phyloP scores from a whole-genome alignment of 2,113 vertebrate species.

The Misgurnus anguillicaudatus region DNA sequence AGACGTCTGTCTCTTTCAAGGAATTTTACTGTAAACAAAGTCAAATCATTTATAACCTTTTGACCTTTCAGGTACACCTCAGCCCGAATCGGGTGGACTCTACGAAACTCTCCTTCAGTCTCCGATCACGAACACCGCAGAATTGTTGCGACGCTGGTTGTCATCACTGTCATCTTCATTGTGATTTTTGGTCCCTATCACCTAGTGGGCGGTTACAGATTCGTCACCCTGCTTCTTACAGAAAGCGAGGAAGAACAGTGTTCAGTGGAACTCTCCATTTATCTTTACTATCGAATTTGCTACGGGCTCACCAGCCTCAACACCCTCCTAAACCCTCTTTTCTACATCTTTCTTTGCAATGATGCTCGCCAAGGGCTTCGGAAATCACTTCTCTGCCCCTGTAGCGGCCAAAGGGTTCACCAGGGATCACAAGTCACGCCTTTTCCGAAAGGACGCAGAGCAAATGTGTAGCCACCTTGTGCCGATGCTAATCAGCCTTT shows the following conservation, averaged over 20 bases:
- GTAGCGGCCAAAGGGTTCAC: slow-evolving; percentile 31
- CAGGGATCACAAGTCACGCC: slow-evolving; percentile 42
- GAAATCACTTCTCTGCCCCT: slow-evolving; percentile 68
- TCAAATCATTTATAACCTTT: neutral
- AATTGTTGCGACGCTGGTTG: slow-evolving; percentile 73
- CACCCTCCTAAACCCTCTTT: slow-evolving; percentile 77
- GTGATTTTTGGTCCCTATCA: slow-evolving; percentile 78
- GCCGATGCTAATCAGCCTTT: slow-evolving; percentile 24
- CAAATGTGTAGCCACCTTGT: neutral
- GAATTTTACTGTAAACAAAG: slow-evolving; percentile 12
- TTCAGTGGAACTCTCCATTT: slow-evolving; percentile 69
- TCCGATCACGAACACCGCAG: slow-evolving; percentile 70
- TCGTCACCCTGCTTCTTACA: slow-evolving; percentile 68
- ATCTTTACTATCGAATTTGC: slow-evolving; percentile 73
- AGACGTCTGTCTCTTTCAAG: slow-evolving; percentile 10
- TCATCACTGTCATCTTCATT: slow-evolving; percentile 78
- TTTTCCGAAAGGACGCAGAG: slow-evolving; percentile 42
- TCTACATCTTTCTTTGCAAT: slow-evolving; percentile 77
- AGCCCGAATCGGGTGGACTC: slow-evolving; percentile 69
- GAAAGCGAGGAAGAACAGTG: slow-evolving; percentile 62
- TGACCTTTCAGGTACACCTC: slow-evolving; percentile 71
- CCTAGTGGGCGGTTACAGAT: slow-evolving; percentile 74
- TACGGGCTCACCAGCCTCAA: slow-evolving; percentile 79
- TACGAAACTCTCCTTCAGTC: slow-evolving; percentile 72
- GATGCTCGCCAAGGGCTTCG: slow-evolving; percentile 72